Conservation (phyloP, 1,140 invertebrate species). For the Diorhabda elongata region DNA sequence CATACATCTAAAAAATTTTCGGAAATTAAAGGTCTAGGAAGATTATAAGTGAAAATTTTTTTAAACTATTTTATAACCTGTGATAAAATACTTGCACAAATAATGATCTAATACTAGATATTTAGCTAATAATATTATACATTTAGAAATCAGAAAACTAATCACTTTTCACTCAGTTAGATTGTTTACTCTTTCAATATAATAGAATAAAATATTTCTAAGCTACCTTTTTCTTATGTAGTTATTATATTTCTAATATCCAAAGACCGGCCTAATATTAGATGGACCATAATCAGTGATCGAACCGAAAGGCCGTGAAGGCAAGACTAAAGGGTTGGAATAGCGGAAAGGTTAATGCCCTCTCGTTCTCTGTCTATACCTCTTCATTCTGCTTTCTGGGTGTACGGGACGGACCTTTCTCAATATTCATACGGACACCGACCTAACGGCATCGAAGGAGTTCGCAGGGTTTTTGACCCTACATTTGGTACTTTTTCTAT, state of each 20-base stretch:
- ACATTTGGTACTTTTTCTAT: neutral
- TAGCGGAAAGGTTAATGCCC: constrained; percentile 1
- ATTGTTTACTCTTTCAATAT: too few species aligned
- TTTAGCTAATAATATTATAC: too few species aligned
- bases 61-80: too few species aligned
- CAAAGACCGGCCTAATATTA: neutral
- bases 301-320: constrained; percentile 1
- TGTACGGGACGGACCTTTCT: constrained; percentile 1
- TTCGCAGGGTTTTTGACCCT: neutral
- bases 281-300: neutral
- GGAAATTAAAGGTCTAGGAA: too few species aligned
- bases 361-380: neutral
- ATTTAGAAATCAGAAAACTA: too few species aligned
- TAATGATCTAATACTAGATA: too few species aligned
- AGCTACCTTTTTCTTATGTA: too few species aligned
- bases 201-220: too few species aligned
- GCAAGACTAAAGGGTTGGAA: neutral
- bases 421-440: constrained; percentile 1
- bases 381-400: neutral
- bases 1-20: too few species aligned
- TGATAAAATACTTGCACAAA: too few species aligned
- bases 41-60: too few species aligned
- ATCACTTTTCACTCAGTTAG: too few species aligned
- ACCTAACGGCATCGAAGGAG: neutral
- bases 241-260: neutral